Base-by-base conservation (phyloP, 2,888 invertebrate genomes). In the Melitaea athalia region DNA sequence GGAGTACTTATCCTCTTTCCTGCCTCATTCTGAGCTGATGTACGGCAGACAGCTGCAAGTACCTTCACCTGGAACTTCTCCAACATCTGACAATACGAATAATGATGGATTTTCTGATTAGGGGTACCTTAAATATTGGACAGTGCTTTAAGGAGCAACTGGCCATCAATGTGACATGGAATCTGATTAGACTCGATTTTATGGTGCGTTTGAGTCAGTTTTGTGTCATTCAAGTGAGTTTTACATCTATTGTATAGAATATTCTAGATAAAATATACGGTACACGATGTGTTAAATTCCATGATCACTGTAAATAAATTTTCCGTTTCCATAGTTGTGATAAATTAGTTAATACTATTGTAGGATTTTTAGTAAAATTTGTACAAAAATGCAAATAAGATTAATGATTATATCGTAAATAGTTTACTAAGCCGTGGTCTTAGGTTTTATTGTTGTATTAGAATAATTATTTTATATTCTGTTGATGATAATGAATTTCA, bases 91-190 rank as follows among this genome's bases (percentile, higher is more conserved):
- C 57, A 91, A 93, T 62, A 93, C 93, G 1, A 93, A 93, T 67
- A 92, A 87, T 49, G 93, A 93, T 24, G 93, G 92, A 0, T 93
- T 92, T 65, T 93, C 93, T 15, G 93, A 93, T 85, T 93, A 91
- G 84, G 79, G 81, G 75, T 81, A 76, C 70, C 75, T 71, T 63
- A 78, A 79, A 66, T 75, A 75, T 67, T 84, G 83, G 85, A 85
- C 83, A 72, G 79, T 83, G 67, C 76, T 83, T 62, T 78, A 76
- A 72, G 24, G 38, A 31, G 38, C 24, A 11, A 7, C 43, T 45
- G 24, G 4, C 60, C 43, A 47, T 43, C 17, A 45, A 45, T 17
- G 53, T 53, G 53, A 53, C 11, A 6, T 55, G 12, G 53, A 33
- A 55, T 33, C 14, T 33, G 53, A 55, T 55, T 14, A 55, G 53